These are phyloP conservation scores for Xylophagus ater DNA, from an alignment of 2,888 invertebrate species.

Conservation along the genomic window DNA sequence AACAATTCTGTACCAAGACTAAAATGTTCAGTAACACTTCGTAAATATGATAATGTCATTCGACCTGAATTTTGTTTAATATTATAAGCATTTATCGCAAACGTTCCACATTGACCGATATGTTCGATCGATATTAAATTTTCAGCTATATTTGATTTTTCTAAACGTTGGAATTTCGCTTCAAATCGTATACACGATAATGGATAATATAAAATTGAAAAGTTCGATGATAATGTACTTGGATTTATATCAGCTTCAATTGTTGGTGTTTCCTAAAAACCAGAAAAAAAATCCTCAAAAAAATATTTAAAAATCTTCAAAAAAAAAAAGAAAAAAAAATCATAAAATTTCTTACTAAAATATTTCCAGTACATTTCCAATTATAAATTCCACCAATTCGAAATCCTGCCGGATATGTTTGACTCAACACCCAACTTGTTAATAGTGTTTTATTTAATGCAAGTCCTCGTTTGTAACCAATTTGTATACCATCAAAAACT, in stretches of 20 bases:
- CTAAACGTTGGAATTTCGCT: slow-evolving; percentile 27
- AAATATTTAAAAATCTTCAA: background rate
- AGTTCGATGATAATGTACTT: slow-evolving; percentile 32
- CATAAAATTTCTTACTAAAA: slow-evolving; percentile 35
- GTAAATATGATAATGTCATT: slow-evolving; percentile 31
- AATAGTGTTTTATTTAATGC: slow-evolving; percentile 30
- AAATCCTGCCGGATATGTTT: slow-evolving; percentile 32
- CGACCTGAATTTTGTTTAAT: slow-evolving; percentile 27
- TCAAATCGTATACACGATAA: slow-evolving; percentile 20
- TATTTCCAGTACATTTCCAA: slow-evolving; percentile 24
- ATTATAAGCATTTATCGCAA: slow-evolving; percentile 30
- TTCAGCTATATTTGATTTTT: slow-evolving; percentile 18
- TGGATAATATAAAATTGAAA: slow-evolving; percentile 32
- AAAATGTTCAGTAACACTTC: slow-evolving; percentile 29
- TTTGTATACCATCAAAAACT: slow-evolving; percentile 33
- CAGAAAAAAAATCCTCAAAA: background rate
- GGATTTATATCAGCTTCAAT: slow-evolving; percentile 36
- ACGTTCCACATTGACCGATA: slow-evolving; percentile 26
- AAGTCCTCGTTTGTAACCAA: slow-evolving; percentile 29
- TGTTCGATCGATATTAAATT: slow-evolving; percentile 29
- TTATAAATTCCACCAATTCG: slow-evolving; percentile 35
- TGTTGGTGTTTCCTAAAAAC: slow-evolving; percentile 30
- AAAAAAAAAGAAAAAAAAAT: too few species aligned
- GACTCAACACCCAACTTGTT: slow-evolving; percentile 32
- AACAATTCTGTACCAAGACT: slow-evolving; percentile 33